Evolutionary conservation across 2,888 invertebrate genomes (phyloP), one percentile per base, ranked within the genome.

Genomic region (Epicampocera succincta): DNA sequence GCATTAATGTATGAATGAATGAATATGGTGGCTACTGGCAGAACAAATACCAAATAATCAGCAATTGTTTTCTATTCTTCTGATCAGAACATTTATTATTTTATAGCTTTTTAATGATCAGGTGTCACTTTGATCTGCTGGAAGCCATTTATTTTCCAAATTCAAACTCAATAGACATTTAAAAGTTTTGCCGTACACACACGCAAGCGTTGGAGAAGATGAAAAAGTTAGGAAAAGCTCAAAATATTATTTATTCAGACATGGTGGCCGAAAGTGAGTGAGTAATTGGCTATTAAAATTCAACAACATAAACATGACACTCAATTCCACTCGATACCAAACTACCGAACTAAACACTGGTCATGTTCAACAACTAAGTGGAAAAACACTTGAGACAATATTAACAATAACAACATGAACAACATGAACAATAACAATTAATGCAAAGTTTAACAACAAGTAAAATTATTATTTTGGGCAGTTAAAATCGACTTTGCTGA

Each of bases 41-140:
- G 33, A 33, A 33, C 33, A 33, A 9, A 46, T 60, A 63, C 46
- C 46, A 74, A 73, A 52, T 33, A 25, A n/a, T 3, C 58, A 66
- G 52, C 75, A 68, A 69, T 78, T 58, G 65, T 66, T 25, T 72
- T 72, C 56, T 33, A 72, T 58, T 72, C 66, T 66, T 60, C 33
- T 15, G 56, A 48, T 72, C 66, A 81, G 77, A 77, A 78, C 78
- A 82, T 82, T 78, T 78, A 82, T 82, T 82, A 82, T 74, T 78
- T 82, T 78, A 82, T 82, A 78, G 82, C 54, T 66, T 82, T 82
- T 78, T 82, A 78, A 82, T 78, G 82, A 82, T 82, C 82, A 82
- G 78, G 78, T 82, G 82, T 82, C 82, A 78, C 71, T 73, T 66
- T 78, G 78, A 78, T 78, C 77, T 60, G 54, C 78, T 74, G 54